Percentiles rank a stretch among this genome's conserved stretches.
phyloP scores from a whole-genome alignment of 2,888 invertebrate genomes.

The Saturnia pavonia region DNA sequence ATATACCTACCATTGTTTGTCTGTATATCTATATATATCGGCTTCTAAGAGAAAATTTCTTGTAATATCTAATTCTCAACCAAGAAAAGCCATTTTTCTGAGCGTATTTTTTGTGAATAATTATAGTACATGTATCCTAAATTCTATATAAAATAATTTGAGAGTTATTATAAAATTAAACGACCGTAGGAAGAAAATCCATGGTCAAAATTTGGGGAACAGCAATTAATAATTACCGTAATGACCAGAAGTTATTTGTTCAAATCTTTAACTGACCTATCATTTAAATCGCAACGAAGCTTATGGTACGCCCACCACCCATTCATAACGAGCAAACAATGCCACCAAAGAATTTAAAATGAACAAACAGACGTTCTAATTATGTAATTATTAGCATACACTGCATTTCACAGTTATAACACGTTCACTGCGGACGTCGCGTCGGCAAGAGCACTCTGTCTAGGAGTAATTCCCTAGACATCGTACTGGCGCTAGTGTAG shows the following conservation, averaged over 20 bases:
- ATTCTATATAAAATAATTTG: no score
- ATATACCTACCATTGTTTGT: no score
- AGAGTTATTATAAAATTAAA: background rate
- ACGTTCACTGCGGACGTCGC: constrained; percentile 26
- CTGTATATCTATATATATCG: no score
- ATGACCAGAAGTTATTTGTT: background rate
- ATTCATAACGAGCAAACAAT: constrained; percentile 3
- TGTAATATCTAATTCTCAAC: no score
- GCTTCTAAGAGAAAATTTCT: no score
- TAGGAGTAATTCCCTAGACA: constrained; percentile 37
- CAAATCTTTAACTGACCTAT: background rate
- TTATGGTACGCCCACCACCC: background rate
- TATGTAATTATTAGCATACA: constrained; percentile 30
- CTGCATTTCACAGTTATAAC: constrained; percentile 27
- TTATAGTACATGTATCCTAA: no score
- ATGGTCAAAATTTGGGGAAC: background rate
- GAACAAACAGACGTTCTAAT: constrained; percentile 32
- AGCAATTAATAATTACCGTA: background rate
- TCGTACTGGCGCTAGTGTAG: constrained; percentile 33
- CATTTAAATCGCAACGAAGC: background rate
- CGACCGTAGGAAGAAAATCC: background rate
- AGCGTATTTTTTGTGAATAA: no score
- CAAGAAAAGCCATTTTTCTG: no score
- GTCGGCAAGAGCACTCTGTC: constrained; percentile 30
- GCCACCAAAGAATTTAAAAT: constrained; percentile 24